Percentiles rank a stretch among this genome's conserved stretches.
Conservation (phyloP, 2,888 invertebrate genomes). For the Bombylius discolor region DNA sequence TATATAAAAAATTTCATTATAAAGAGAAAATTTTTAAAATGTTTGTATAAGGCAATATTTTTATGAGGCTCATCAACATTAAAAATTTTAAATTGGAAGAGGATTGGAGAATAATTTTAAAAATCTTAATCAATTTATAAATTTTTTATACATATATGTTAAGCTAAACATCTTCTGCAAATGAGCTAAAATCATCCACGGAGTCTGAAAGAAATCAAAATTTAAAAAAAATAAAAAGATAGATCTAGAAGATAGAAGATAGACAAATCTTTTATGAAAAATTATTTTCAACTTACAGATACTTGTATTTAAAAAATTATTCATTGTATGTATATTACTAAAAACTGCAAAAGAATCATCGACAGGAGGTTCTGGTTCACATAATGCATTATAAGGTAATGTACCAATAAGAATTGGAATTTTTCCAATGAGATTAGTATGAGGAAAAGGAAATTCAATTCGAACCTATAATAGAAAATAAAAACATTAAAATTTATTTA, state of each 20-base stretch:
- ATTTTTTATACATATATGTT: no score
- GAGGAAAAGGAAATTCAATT: not conserved
- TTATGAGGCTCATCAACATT: no score
- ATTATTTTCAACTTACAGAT: not conserved
- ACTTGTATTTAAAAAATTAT: not conserved
- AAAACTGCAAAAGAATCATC: not conserved
- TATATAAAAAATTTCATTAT: no score
- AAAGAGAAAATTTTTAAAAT: no score
- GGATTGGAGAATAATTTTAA: no score
- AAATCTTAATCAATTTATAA: no score
- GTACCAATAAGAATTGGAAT: not conserved
- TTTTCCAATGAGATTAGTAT: not conserved
- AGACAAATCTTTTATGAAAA: no score
- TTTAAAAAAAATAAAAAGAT: no score
- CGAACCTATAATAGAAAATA: not conserved
- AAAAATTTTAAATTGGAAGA: no score
- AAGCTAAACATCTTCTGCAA: not conserved
- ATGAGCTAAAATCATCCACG: not conserved
- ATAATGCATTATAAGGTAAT: not conserved
- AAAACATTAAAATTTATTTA: not conserved
- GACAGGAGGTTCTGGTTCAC: not conserved
- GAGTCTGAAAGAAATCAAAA: not conserved
- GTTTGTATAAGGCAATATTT: no score
- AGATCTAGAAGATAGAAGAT: no score
- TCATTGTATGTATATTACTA: not conserved